Conservation (phyloP, 2,888 invertebrate species). For the Phortica okadai region DNA sequence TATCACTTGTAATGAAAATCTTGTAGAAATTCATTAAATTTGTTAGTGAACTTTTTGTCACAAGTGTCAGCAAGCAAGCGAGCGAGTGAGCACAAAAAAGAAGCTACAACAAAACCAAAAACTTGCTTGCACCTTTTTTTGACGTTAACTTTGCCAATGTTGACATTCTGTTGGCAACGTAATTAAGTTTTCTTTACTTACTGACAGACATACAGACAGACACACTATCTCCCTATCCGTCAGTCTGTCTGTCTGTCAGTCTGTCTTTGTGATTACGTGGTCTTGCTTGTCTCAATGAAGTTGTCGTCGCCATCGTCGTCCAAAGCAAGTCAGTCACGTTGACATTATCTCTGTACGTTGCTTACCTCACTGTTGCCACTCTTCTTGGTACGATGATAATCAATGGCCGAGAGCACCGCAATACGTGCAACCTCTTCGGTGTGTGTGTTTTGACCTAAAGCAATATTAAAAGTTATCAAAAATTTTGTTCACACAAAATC, state of each 20-base stretch:
- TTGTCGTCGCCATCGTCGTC: no score
- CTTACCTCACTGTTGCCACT: slow-evolving; percentile 62
- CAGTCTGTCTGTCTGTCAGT: no score
- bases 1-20: slow-evolving; percentile 21
- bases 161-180: background rate
- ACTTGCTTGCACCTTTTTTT: background rate
- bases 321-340: no score
- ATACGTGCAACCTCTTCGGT: slow-evolving; percentile 74
- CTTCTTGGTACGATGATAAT: slow-evolving; percentile 74
- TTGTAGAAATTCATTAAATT: slow-evolving; percentile 12
- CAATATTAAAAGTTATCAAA: background rate
- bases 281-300: no score
- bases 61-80: background rate
- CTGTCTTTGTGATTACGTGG: no score
- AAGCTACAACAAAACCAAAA: background rate
- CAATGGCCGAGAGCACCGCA: slow-evolving; percentile 73
- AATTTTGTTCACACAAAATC: background rate
- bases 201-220: background rate
- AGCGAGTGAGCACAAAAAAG: background rate
- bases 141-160: no score
- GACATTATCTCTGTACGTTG: background rate
- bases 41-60: background rate
- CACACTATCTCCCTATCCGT: background rate
- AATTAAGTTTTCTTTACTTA: background rate
- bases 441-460: slow-evolving; percentile 71